A percentile compares a stretch with the other conserved stretches of the same genome.
Evolutionary conservation across 1,140 invertebrate species (phyloP).

Genomic region (Ptiloglossa arizonensis): DNA sequence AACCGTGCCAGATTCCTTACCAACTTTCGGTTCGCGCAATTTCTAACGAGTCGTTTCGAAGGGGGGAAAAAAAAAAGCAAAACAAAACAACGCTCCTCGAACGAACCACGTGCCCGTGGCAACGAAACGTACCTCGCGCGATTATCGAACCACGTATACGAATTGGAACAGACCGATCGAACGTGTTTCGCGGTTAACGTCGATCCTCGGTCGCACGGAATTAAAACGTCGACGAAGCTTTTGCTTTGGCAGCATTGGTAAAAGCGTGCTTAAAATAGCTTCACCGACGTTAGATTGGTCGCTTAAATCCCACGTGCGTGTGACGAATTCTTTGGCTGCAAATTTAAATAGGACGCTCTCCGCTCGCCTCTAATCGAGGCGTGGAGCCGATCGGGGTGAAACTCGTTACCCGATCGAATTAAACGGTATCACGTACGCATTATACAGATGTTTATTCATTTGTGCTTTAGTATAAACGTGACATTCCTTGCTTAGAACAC

Average conservation of each 20-base stretch:
- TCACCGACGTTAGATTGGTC: conserved; percentile 23
- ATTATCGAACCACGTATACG: neutral
- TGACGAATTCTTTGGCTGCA: neutral
- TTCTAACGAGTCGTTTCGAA: conserved; percentile 1
- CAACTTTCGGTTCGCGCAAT: conserved; percentile 33
- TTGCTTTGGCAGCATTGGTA: conserved; percentile 30
- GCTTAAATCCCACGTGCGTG: conserved; percentile 13
- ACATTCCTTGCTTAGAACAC: conserved; percentile 48
- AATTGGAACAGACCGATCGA: neutral
- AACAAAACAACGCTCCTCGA: too few relatives aligned
- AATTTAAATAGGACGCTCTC: too few relatives aligned
- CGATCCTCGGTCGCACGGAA: too few relatives aligned
- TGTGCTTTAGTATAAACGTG: conserved; percentile 66
- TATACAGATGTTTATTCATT: conserved; percentile 65
- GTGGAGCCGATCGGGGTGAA: too few relatives aligned
- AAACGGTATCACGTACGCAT: conserved; percentile 8
- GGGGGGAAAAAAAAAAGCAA: too few relatives aligned
- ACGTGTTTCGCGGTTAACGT: neutral
- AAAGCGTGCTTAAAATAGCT: conserved; percentile 47
- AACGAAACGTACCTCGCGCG: too few relatives aligned
- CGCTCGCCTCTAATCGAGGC: too few relatives aligned
- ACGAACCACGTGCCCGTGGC: too few relatives aligned
- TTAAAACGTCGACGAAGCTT: neutral
- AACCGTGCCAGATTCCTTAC: conserved; percentile 10
- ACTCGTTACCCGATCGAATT: neutral